phyloP scores from a whole-genome alignment of 2,888 invertebrate species.

The Pachymerium ferrugineum region DNA sequence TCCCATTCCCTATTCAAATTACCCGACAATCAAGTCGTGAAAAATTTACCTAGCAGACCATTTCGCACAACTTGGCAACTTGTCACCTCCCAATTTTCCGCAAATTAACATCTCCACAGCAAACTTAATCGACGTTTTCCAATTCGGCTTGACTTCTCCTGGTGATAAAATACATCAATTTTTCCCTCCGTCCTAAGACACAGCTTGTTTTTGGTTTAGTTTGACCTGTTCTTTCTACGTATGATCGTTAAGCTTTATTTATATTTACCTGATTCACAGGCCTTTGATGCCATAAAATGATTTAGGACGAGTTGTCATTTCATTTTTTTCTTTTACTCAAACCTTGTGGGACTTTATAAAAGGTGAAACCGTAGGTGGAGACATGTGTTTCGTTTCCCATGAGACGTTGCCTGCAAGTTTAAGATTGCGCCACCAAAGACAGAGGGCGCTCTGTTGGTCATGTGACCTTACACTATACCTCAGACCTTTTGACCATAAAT shows the following conservation, averaged over 20 bases:
- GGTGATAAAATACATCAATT: neutral
- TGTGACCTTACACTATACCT: neutral
- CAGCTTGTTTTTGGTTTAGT: no score
- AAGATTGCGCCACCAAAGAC: neutral
- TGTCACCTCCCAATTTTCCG: neutral
- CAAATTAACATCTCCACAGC: slow-evolving; percentile 2
- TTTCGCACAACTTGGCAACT: neutral
- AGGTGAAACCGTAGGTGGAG: neutral
- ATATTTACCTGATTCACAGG: no score
- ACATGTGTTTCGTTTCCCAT: neutral
- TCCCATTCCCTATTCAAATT: no score
- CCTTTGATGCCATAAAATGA: no score
- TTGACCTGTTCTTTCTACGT: neutral
- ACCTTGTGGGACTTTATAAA: no score
- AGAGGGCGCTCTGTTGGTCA: neutral
- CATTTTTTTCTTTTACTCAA: no score
- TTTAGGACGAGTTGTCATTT: no score
- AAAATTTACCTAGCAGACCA: no score
- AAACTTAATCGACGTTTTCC: neutral
- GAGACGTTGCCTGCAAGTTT: neutral
- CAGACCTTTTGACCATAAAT: neutral
- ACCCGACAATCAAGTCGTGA: no score
- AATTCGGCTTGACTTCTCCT: neutral
- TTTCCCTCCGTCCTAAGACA: no score
- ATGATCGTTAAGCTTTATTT: neutral